These are phyloP conservation scores for Tiliqua scincoides DNA, from an alignment of 2,113 vertebrate genomes.

Conservation along the genomic window DNA sequence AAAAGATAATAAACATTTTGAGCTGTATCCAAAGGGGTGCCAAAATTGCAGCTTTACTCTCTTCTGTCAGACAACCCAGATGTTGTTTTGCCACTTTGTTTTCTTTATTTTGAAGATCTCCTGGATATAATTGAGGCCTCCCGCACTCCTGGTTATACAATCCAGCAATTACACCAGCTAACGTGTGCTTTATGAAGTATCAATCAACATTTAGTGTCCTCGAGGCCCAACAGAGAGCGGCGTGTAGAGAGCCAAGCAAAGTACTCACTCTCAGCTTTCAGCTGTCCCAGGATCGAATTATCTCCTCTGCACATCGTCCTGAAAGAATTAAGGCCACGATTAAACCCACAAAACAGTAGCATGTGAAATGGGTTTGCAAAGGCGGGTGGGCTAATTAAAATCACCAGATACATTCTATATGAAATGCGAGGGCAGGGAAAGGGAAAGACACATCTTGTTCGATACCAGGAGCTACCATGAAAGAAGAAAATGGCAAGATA, in stretches of 20 bases:
- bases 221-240: neutral
- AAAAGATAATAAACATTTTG: neutral
- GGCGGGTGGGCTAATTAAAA: constrained; percentile 11
- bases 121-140: constrained; percentile 1
- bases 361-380: neutral
- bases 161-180: neutral
- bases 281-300: constrained; percentile 90
- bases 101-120: neutral
- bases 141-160: neutral
- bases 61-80: neutral
- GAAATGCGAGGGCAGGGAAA: neutral
- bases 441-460: neutral
- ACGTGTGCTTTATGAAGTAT: fast-evolving
- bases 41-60: neutral
- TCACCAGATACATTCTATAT: constrained; percentile 20
- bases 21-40: neutral
- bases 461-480: neutral
- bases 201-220: constrained; percentile 3
- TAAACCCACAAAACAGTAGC: constrained; percentile 9
- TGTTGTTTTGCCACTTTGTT: constrained; percentile 14
- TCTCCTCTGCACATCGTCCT: constrained; percentile 97
- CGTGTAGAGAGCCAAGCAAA: constrained; percentile 23
- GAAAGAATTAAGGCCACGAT: constrained; percentile 56
- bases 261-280: constrained; percentile 88
- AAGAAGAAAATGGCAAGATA: neutral